phyloP scores from a whole-genome alignment of 1,140 invertebrate genomes.

The Drosophila nasuta region DNA sequence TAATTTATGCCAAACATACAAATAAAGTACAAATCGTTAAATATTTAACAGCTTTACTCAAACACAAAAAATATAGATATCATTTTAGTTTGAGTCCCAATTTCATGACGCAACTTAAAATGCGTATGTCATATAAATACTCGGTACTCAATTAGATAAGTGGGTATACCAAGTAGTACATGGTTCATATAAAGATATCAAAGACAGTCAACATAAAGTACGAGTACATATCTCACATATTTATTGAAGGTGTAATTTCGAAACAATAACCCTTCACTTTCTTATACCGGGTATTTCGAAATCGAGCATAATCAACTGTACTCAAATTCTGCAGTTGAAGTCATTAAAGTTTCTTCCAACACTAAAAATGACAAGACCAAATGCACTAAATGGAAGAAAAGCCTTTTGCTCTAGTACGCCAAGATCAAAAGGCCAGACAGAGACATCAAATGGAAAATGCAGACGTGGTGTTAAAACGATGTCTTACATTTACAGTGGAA shows the following conservation, averaged over 20 bases:
- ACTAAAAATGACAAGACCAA: slow-evolving; percentile 38
- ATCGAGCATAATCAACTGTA: not conserved
- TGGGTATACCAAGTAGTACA: not conserved
- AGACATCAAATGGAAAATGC: slow-evolving; percentile 58
- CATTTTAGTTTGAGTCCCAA: slow-evolving; percentile 5
- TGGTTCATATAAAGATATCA: too few relatives aligned
- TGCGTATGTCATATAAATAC: not conserved
- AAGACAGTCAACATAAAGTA: too few relatives aligned
- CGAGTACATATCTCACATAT: too few relatives aligned
- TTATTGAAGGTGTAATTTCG: too few relatives aligned
- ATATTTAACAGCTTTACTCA: slow-evolving; percentile 34
- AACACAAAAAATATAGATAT: slow-evolving; percentile 19
- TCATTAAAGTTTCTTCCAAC: slow-evolving; percentile 39
- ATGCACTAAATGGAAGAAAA: not conserved
- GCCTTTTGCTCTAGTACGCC: slow-evolving; percentile 11
- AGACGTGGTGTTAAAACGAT: slow-evolving; percentile 40
- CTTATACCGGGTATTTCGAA: too few relatives aligned
- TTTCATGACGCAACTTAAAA: not conserved
- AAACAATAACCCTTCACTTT: too few relatives aligned
- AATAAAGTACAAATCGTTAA: slow-evolving; percentile 51
- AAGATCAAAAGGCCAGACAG: slow-evolving; percentile 68
- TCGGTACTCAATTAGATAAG: not conserved
- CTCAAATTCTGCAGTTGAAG: slow-evolving; percentile 29
- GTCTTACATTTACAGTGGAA: slow-evolving; percentile 42
- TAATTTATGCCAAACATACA: slow-evolving; percentile 54